A percentile compares a stretch with the other conserved stretches of the same genome.
Conservation (phyloP, 2,797 vertebrate genomes). For the Spondyliosoma cantharus region DNA sequence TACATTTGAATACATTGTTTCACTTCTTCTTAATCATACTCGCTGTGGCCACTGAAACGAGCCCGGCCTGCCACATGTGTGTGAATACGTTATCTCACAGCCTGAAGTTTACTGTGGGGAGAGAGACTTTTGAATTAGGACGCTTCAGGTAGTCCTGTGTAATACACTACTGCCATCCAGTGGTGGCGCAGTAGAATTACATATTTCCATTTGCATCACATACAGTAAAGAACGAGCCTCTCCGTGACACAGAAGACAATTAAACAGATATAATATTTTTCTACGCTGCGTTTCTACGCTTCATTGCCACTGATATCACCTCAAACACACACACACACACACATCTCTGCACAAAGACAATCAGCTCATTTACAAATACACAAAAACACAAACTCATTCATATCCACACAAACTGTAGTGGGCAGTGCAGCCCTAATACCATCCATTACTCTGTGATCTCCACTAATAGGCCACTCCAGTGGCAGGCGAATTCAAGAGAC, state of each 20-base stretch:
- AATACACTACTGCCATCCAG: constrained; percentile 67
- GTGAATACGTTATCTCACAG: constrained; percentile 58
- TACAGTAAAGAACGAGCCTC: not conserved
- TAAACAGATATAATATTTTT: not conserved
- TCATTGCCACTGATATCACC: not conserved
- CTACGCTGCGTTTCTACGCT: not conserved
- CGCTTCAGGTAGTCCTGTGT: not conserved
- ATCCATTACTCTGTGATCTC: constrained; percentile 66
- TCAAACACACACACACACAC: not conserved
- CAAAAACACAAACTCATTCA: not conserved
- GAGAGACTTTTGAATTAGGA: not conserved
- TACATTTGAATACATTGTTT: constrained; percentile 55
- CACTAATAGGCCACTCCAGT: constrained; percentile 57
- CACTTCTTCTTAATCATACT: constrained; percentile 46
- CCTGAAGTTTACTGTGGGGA: constrained; percentile 37
- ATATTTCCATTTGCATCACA: not conserved
- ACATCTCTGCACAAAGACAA: not conserved
- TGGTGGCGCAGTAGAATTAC: constrained; percentile 30
- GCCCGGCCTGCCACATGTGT: constrained; percentile 34
- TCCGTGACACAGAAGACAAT: not conserved
- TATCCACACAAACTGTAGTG: constrained; percentile 2
- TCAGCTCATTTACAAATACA: constrained; percentile 1
- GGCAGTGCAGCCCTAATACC: constrained; percentile 31
- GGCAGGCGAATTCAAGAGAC: constrained; percentile 62
- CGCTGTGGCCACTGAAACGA: constrained; percentile 37